phyloP scores from a whole-genome alignment of 1,140 invertebrate genomes.

The Carposina sasakii region DNA sequence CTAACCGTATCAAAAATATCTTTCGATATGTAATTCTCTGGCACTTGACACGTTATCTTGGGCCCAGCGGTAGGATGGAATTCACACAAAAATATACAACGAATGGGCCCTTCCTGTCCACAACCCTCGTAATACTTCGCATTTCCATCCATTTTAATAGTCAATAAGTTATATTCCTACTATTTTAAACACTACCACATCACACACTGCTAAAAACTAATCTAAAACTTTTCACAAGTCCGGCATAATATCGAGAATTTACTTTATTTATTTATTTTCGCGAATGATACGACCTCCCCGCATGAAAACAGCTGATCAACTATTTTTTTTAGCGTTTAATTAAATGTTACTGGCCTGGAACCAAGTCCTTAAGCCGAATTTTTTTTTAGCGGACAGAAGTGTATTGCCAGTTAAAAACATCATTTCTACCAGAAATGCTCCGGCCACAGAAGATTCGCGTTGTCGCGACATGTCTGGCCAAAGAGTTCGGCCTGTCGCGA shows the following conservation, averaged over 20 bases:
- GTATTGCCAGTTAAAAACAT: too few species aligned
- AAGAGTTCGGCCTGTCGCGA: too few species aligned
- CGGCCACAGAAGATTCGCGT: too few species aligned
- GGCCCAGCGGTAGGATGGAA: slow-evolving; percentile 88
- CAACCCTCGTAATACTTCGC: slow-evolving; percentile 71
- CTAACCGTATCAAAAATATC: slow-evolving; percentile 93
- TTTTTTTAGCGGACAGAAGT: too few species aligned
- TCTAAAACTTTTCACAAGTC: background rate
- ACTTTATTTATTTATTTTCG: too few species aligned
- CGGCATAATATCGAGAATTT: slow-evolving; percentile 2
- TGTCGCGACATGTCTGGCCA: too few species aligned
- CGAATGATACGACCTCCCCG: too few species aligned
- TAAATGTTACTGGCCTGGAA: too few species aligned
- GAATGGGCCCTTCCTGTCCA: slow-evolving; percentile 79
- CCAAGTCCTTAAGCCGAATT: too few species aligned
- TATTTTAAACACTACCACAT: too few species aligned
- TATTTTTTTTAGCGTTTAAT: background rate
- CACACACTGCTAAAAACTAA: background rate
- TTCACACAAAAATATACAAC: slow-evolving; percentile 88
- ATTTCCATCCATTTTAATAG: slow-evolving; percentile 59
- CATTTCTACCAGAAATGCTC: too few species aligned
- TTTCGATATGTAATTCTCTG: slow-evolving; percentile 89
- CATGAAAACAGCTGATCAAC: background rate
- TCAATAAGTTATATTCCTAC: slow-evolving; percentile 13
- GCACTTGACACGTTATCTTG: slow-evolving; percentile 88